A percentile compares a stretch with the other conserved stretches of the same genome.
Conservation (phyloP, 2,888 invertebrate species). For the Eristalis pertinax region DNA sequence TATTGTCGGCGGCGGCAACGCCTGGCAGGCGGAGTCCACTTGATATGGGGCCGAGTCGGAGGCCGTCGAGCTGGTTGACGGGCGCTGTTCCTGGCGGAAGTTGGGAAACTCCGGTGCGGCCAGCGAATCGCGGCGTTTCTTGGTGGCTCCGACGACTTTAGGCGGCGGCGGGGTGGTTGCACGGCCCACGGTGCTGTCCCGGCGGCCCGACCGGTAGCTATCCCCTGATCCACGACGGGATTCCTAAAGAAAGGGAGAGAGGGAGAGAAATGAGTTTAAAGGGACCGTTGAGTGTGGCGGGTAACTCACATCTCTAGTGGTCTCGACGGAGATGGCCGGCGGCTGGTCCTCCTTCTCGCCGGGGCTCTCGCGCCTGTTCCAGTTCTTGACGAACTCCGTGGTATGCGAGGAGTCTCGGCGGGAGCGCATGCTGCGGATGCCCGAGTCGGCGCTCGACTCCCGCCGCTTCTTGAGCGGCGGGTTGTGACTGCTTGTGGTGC, state of each 20-base stretch:
- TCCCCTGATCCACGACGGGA: constrained; percentile 85
- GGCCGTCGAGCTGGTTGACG: constrained; percentile 88
- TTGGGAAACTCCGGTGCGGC: constrained; percentile 82
- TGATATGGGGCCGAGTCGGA: constrained; percentile 86
- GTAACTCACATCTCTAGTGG: constrained; percentile 70
- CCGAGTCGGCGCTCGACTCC: constrained; percentile 93
- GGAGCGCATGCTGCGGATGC: constrained; percentile 89
- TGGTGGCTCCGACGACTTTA: constrained; percentile 85
- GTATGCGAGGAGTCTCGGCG: constrained; percentile 88
- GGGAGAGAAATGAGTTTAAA: not conserved
- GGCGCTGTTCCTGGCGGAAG: constrained; percentile 85
- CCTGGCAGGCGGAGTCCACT: constrained; percentile 85
- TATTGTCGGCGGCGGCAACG: constrained; percentile 88
- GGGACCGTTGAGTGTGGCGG: not conserved
- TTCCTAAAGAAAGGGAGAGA: constrained; percentile 72
- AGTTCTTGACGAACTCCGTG: constrained; percentile 87
- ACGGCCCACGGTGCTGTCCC: constrained; percentile 85
- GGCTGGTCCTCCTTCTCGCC: constrained; percentile 79
- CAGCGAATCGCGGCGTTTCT: constrained; percentile 84
- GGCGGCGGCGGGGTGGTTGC: constrained; percentile 83
- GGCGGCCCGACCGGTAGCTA: constrained; percentile 86
- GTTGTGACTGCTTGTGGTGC: constrained; percentile 81
- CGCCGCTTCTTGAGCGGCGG: constrained; percentile 86
- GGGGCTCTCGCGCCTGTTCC: constrained; percentile 87
- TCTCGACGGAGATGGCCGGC: constrained; percentile 69